These are phyloP conservation scores for Crotalus helleri DNA, from an alignment of 2,113 vertebrate genomes.

Conservation along the genomic window DNA sequence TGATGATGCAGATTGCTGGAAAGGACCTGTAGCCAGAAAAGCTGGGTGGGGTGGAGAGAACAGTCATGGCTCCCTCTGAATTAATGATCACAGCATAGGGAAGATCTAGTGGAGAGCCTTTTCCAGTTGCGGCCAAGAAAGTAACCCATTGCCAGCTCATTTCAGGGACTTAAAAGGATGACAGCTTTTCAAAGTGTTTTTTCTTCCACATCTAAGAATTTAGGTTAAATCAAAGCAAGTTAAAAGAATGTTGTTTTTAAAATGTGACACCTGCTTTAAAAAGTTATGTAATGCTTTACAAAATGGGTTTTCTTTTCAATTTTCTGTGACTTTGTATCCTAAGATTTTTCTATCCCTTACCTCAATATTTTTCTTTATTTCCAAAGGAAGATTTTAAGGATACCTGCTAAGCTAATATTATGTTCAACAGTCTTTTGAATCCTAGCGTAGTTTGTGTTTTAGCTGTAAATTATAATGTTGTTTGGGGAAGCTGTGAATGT, in stretches of 20 bases:
- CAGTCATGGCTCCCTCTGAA: not conserved
- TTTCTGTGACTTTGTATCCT: not conserved
- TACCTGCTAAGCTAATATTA: not conserved
- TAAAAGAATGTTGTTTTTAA: not conserved
- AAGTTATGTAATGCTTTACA: not conserved
- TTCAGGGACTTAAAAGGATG: not conserved
- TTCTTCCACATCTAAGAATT: not conserved
- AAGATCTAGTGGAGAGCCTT: not conserved
- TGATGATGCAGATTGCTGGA: not conserved
- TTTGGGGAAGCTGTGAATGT: not conserved
- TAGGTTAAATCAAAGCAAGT: not conserved
- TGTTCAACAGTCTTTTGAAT: not conserved
- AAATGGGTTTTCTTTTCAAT: not conserved
- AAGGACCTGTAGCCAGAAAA: not conserved
- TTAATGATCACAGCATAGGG: not conserved
- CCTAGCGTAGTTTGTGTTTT: not conserved
- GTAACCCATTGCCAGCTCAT: not conserved
- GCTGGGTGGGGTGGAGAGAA: not conserved
- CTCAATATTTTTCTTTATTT: not conserved
- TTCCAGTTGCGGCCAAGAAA: not conserved
- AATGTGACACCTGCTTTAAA: not conserved
- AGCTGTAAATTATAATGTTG: not conserved
- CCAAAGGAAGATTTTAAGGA: not conserved
- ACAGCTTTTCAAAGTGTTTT: not conserved
- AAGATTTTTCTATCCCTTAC: not conserved